Percentiles rank a stretch among this genome's conserved stretches.
phyloP scores from a whole-genome alignment of 2,113 vertebrate genomes.

The Ancistrus triradiatus region DNA sequence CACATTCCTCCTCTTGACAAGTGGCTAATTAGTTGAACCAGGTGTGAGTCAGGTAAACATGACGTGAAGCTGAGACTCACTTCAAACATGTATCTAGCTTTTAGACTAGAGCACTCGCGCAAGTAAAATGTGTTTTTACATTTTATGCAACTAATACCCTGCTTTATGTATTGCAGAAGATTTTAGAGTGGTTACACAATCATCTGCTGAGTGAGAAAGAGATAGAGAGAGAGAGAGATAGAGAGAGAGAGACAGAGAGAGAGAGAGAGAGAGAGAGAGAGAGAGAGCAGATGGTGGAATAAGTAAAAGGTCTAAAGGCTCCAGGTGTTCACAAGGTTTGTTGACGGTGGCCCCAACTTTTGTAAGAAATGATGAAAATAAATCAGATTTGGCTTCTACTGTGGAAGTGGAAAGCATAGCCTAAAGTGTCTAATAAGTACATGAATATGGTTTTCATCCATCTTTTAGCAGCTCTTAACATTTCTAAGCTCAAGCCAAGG shows the following conservation, averaged over 20 bases:
- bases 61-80: too few relatives aligned
- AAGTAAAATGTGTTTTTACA: slow-evolving; percentile 8
- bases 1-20: slow-evolving; percentile 18
- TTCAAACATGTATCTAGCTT: too few relatives aligned
- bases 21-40: slow-evolving; percentile 18
- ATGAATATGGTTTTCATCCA: slow-evolving; percentile 23
- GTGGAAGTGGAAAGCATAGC: not conserved
- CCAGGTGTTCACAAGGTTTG: slow-evolving; percentile 14
- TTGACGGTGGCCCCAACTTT: slow-evolving; percentile 26
- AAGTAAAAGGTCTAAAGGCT: too few relatives aligned
- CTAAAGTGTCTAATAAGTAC: slow-evolving; percentile 15
- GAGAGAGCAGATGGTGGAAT: too few relatives aligned
- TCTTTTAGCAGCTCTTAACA: slow-evolving; percentile 7
- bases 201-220: slow-evolving; percentile 8
- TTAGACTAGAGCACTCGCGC: too few relatives aligned
- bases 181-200: slow-evolving; percentile 9
- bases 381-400: not conserved
- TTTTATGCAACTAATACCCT: slow-evolving; percentile 1
- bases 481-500: not conserved
- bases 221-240: slow-evolving; percentile 18
- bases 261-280: slow-evolving; percentile 18
- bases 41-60: slow-evolving; percentile 5
- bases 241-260: slow-evolving; percentile 11
- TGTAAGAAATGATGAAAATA: slow-evolving; percentile 3
- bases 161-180: not conserved